phyloP scores from a whole-genome alignment of 2,113 vertebrate genomes.

The Myiozetetes cayanensis region DNA sequence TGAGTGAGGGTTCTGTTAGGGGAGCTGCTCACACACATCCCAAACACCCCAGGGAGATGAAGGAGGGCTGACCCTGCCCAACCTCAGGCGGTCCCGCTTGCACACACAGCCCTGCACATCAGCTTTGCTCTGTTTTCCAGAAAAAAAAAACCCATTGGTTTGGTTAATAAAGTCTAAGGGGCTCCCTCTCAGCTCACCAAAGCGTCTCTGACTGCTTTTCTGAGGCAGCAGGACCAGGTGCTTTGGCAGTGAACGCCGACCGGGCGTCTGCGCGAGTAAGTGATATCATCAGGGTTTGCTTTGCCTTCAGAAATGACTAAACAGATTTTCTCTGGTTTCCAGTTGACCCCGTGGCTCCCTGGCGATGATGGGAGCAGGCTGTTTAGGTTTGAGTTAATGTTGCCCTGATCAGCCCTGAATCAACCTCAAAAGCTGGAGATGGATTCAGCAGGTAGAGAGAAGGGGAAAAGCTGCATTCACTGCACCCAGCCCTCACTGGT shows the following conservation, averaged over 20 bases:
- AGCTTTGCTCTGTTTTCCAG: not conserved
- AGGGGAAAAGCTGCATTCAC: not conserved
- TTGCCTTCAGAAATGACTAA: conserved; percentile 35
- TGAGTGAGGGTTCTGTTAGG: not conserved
- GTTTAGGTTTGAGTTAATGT: not conserved
- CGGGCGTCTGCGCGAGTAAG: not conserved
- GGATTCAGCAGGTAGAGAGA: conserved; percentile 7
- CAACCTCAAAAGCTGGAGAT: conserved; percentile 16
- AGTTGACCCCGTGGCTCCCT: conserved; percentile 10
- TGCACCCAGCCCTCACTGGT: not conserved
- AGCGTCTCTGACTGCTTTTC: not conserved
- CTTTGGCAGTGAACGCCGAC: not conserved
- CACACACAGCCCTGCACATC: fast-evolving
- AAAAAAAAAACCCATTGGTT: not conserved
- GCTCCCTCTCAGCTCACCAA: not conserved
- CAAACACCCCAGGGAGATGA: fast-evolving
- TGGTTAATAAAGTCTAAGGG: not conserved
- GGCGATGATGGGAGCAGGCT: not conserved
- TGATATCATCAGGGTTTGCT: conserved; percentile 6
- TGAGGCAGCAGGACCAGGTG: not conserved
- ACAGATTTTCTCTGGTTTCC: conserved; percentile 54
- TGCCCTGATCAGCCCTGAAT: not conserved
- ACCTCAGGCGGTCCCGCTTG: fast-evolving
- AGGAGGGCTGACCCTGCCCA: not conserved
- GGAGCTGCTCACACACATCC: not conserved